Evolutionary conservation across 2,113 vertebrate genomes (phyloP).

Genomic region (Oncorhynchus nerka): DNA sequence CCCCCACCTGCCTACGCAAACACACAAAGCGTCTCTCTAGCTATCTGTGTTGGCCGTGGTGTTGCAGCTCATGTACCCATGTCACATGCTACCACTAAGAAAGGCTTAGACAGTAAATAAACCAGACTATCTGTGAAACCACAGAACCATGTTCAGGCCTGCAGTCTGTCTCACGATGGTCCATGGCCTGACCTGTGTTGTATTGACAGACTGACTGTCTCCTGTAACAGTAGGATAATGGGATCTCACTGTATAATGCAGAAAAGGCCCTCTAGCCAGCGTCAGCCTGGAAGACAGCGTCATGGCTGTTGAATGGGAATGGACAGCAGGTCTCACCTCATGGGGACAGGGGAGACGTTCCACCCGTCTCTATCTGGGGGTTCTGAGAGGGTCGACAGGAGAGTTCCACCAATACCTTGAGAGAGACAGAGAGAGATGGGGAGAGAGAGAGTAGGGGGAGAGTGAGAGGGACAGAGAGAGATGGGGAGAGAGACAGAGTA

Average conservation of each 20-base stretch:
- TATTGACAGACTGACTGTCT: no score
- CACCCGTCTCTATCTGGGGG: not conserved
- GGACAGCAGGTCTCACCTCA: slow-evolving; percentile 18
- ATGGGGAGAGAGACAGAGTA: not conserved
- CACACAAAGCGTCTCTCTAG: not conserved
- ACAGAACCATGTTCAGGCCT: no score
- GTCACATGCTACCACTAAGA: no score
- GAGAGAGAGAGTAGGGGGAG: not conserved
- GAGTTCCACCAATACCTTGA: slow-evolving; percentile 7
- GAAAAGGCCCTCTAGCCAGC: not conserved
- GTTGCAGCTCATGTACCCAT: no score
- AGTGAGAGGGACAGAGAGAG: not conserved
- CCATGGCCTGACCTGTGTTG: no score
- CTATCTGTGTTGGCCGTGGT: no score
- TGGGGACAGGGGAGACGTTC: slow-evolving; percentile 13
- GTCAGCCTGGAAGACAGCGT: not conserved
- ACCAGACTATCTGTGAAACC: not conserved
- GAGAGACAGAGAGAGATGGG: not conserved
- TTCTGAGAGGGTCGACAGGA: slow-evolving; percentile 11
- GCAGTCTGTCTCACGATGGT: no score
- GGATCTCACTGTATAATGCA: no score
- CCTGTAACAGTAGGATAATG: no score
- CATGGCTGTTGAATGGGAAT: not conserved
- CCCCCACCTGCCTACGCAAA: not conserved
- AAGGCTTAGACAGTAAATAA: not conserved